Base-by-base conservation (phyloP, 2,888 invertebrate genomes). In the Cosmia trapezina region DNA sequence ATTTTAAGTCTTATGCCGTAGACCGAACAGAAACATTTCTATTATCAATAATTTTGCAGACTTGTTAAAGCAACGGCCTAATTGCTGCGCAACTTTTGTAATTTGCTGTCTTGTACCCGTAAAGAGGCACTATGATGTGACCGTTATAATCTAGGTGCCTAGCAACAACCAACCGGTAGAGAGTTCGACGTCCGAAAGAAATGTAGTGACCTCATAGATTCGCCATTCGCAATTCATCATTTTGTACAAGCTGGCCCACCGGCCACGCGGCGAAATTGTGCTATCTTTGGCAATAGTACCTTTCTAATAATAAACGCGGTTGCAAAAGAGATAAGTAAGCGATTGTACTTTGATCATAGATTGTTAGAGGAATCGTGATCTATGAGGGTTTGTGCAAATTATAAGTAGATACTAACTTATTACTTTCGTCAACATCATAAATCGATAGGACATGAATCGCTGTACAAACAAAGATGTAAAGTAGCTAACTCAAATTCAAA, bases 121-220 rank as follows among this genome's bases (percentile, higher is more conserved):
- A 85, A 89, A 91, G 90, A 93, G 89, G 87, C 85, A 89, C 89
- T 89, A 89, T 89, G 87, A 85, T 89, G 84, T 83, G 88, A 83
- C 95, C 95, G 95, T 96, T 96, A 96, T 88, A 89, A 90, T 92
- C 89, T 89, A 28, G 28, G 28, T 28, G 91, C 92, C 87, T 91
- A 91, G 93, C 91, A 92, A 93, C 94, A 86, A 76, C 91, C 90
- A 92, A 91, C 90, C 90, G 85, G 84, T 85, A 85, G 76, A 87
- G 91, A 92, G 96, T 95, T 96, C 95, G 93, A 93, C 89, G 96
- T 83, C 96, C 95, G 93, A 90, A 81, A 81, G 91, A 92, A 94
- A 94, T 94, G 94, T 93, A 91, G 90, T 92, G 93, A 95, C 92
- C 94, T 93, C 94, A 93, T 93, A 91, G 91, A 94, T 94, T 94